These are phyloP conservation scores for Tenebrosternarchus preto DNA, from an alignment of 2,113 vertebrate species.

Conservation along the genomic window DNA sequence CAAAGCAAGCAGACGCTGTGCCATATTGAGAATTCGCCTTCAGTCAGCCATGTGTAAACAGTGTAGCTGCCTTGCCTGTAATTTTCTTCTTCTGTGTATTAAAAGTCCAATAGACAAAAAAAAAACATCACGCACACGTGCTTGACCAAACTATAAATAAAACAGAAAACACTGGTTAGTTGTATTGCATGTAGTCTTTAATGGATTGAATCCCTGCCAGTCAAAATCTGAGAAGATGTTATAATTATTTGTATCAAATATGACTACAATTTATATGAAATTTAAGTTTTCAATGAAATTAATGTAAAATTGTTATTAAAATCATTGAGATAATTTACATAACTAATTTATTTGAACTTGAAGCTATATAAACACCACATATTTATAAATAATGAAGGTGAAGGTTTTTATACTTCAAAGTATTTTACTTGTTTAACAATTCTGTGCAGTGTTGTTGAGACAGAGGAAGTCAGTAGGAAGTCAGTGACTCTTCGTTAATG, in stretches of 20 bases:
- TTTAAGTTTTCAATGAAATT: neutral
- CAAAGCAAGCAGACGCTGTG: neutral
- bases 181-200: neutral
- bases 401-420: neutral
- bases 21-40: neutral
- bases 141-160: neutral
- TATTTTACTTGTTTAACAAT: slow-evolving; percentile 26
- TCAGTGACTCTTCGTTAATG: slow-evolving; percentile 53
- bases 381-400: too few species aligned
- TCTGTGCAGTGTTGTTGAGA: slow-evolving; percentile 44
- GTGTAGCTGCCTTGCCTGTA: neutral
- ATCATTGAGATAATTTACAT: too few species aligned
- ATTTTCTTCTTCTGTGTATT: neutral
- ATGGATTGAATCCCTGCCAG: neutral
- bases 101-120: neutral
- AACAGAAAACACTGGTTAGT: neutral
- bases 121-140: neutral
- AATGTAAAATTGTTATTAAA: too few species aligned
- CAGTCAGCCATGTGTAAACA: neutral
- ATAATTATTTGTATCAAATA: neutral
- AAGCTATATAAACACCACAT: neutral
- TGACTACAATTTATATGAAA: neutral
- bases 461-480: slow-evolving; percentile 54
- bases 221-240: neutral
- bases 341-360: neutral